Evolutionary conservation across 2,888 invertebrate genomes (phyloP), one percentile per base, ranked within the genome.

Genomic region (Drosophila kuntzei): DNA sequence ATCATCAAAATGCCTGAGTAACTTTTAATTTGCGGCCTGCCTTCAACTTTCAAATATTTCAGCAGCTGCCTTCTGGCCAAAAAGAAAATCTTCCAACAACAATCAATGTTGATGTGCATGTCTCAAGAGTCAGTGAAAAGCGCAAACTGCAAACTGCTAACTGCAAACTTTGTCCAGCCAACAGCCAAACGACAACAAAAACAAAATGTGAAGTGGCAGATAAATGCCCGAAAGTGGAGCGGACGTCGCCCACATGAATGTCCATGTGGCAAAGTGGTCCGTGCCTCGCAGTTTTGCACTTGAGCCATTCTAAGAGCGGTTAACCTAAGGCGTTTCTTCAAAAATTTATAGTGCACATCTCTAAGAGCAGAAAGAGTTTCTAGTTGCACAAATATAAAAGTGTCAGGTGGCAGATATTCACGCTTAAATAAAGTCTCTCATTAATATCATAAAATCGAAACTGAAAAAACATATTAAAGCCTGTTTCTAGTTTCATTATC

Each of bases 181-280:
- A 59, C 73, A 64, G 43, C 53, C 32, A 41, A 68, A 58, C 9
- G 55, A 62, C 66, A 74, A 55, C 57, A 76, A 79, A 68, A 76
- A 72, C 68, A 66, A 74, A 65, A 67, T 67, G 51, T 82, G 66
- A 65, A 83, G 71, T 72, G 78, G 22, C 64, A 72, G 83, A 82
- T 83, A 85, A 83, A 85, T 86, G 76, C 61, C 69, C 66, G 47
- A 49, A 36, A 51, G 65, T 36, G 62, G 41, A 46, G 22, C 57
- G 37, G 44, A 46, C 46, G 39, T 27, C 32, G 61, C 41, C 55
- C 70, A 61, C 62, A 64, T 54, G 47, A 58, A 54, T 41, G 41
- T 55, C 43, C 62, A 66, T 44, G 37, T 59, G 70, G 34, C 51
- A 39, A 53, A 61, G 55, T 41, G 53, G 27, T 41, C n/a, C 32